Evolutionary conservation across 2,888 invertebrate genomes (phyloP).

Genomic region (Acrobasis repandana): DNA sequence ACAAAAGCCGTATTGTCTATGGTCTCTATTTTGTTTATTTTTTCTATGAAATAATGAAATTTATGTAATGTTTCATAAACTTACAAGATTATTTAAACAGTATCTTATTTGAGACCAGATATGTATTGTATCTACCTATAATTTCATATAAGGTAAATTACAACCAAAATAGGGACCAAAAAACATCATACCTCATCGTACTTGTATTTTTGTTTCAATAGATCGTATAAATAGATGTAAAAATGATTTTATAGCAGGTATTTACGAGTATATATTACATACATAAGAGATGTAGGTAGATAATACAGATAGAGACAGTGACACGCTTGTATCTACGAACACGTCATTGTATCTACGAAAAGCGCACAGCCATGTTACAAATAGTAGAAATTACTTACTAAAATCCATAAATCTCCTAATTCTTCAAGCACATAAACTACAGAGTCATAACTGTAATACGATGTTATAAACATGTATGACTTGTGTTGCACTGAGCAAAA

Average conservation of each 20-base stretch:
- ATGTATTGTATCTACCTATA: no score
- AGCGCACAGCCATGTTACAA: neutral
- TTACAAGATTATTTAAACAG: no score
- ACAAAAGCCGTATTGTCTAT: conserved; percentile 34
- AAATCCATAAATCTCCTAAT: conserved; percentile 63
- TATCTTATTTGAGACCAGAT: no score
- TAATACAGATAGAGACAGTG: neutral
- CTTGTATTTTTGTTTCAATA: no score
- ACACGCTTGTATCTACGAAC: neutral
- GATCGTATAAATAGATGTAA: neutral
- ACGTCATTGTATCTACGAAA: neutral
- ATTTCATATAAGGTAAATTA: no score
- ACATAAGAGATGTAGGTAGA: neutral
- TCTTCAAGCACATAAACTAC: conserved; percentile 59
- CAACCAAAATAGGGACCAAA: no score
- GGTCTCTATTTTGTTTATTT: neutral
- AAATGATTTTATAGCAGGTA: neutral
- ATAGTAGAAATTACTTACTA: conserved; percentile 59
- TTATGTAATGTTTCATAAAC: no score
- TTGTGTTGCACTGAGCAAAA: conserved; percentile 56
- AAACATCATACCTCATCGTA: no score
- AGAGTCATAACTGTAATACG: conserved; percentile 62
- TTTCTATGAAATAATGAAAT: neutral
- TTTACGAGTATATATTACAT: neutral
- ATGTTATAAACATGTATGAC: conserved; percentile 62